Percentiles rank a stretch among this genome's conserved stretches.
These are phyloP conservation scores for Oryzaephilus surinamensis DNA, from an alignment of 1,140 invertebrate species.

Conservation along the genomic window DNA sequence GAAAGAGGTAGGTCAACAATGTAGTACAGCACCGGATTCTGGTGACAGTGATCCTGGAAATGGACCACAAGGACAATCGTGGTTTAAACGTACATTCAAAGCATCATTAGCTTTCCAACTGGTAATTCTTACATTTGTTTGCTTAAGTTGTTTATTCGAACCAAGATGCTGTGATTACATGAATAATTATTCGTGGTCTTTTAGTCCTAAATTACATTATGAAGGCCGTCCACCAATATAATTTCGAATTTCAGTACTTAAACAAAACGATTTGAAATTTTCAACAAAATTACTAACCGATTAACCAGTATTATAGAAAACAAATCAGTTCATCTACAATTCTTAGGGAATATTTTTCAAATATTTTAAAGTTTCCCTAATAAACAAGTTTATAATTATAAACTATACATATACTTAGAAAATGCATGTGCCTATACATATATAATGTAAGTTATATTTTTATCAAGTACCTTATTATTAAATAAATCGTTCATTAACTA, in stretches of 20 bases:
- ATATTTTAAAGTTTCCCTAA: too few relatives aligned
- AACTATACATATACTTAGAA: too few relatives aligned
- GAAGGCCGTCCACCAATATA: constrained; percentile 65
- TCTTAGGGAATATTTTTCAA: too few relatives aligned
- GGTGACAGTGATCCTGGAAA: constrained; percentile 21
- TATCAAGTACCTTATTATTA: too few relatives aligned
- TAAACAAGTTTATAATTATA: too few relatives aligned
- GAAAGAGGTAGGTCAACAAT: background rate
- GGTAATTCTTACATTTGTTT: constrained; percentile 67
- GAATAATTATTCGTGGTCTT: constrained; percentile 69
- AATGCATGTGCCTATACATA: too few relatives aligned
- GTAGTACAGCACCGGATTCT: background rate
- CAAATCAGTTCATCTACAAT: too few relatives aligned
- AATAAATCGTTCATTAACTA: too few relatives aligned
- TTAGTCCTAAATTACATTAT: constrained; percentile 75
- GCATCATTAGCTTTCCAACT: constrained; percentile 72
- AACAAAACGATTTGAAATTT: background rate
- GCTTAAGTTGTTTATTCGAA: constrained; percentile 71
- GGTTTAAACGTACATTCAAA: constrained; percentile 65
- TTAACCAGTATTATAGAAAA: too few relatives aligned
- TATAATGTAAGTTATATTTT: too few relatives aligned
- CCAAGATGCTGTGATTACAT: constrained; percentile 74
- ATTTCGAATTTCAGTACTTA: too few relatives aligned
- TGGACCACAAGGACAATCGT: constrained; percentile 44
- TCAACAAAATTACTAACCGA: too few relatives aligned